A percentile compares a stretch with the other conserved stretches of the same genome.
Conservation (phyloP, 2,888 invertebrate species). For the Serrognathus titanus region DNA sequence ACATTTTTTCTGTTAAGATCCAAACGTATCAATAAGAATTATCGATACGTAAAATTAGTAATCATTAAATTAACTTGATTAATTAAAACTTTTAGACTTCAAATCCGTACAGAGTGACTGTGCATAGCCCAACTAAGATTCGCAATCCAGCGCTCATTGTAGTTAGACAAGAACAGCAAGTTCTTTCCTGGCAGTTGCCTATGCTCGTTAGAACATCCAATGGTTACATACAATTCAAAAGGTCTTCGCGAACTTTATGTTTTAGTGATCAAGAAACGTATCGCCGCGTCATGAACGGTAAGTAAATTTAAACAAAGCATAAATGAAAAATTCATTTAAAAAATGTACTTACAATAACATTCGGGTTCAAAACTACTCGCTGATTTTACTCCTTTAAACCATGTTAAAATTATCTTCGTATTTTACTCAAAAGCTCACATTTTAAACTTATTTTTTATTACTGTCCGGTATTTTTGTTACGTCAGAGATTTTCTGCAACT, state of each 20-base stretch:
- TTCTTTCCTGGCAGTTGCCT: constrained; percentile 32
- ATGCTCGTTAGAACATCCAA: constrained; percentile 18
- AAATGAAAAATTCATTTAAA: not conserved
- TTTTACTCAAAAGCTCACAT: no score
- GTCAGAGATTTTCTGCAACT: no score
- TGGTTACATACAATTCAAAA: constrained; percentile 46
- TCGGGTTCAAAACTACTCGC: no score
- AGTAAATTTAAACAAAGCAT: not conserved
- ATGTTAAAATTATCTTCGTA: no score
- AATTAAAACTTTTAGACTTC: constrained; percentile 35
- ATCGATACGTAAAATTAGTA: not conserved
- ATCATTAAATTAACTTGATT: not conserved
- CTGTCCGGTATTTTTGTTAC: no score
- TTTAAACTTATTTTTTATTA: no score
- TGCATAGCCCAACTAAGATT: constrained; percentile 45
- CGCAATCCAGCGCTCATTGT: constrained; percentile 66
- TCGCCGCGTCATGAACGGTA: not conserved
- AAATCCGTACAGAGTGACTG: constrained; percentile 52
- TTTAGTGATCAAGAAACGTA: constrained; percentile 53
- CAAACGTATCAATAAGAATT: not conserved
- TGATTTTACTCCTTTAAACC: no score
- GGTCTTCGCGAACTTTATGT: constrained; percentile 60
- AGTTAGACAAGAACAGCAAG: constrained; percentile 64
- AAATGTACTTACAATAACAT: no score
- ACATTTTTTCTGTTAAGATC: not conserved